phyloP scores from a whole-genome alignment of 2,888 invertebrate species.

The Pharmacophagus antenor region DNA sequence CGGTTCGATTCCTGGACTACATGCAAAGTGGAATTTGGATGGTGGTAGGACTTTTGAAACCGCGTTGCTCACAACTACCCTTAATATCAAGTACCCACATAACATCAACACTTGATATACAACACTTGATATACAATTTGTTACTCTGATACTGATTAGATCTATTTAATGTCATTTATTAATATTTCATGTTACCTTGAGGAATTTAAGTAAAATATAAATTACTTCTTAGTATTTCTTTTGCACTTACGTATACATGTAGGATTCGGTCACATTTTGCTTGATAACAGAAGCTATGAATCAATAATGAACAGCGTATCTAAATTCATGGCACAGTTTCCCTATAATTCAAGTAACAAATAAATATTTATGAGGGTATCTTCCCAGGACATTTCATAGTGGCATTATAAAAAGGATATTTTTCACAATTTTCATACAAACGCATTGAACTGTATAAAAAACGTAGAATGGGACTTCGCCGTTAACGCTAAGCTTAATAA shows the following conservation, averaged over 20 bases:
- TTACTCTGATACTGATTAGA: too few species aligned
- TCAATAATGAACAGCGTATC: constrained; percentile 10
- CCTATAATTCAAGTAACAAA: constrained; percentile 7
- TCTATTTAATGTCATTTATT: too few species aligned
- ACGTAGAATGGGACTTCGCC: background rate
- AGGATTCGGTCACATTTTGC: background rate
- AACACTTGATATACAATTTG: too few species aligned
- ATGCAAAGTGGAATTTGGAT: too few species aligned
- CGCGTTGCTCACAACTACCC: too few species aligned
- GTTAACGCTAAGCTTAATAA: background rate
- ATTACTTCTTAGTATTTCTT: background rate
- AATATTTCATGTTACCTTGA: too few species aligned
- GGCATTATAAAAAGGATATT: background rate
- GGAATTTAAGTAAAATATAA: background rate
- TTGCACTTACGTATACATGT: background rate
- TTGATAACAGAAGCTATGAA: constrained; percentile 12
- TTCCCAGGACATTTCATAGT: background rate
- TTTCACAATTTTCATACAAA: background rate
- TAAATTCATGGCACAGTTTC: constrained; percentile 13
- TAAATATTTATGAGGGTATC: constrained; percentile 20
- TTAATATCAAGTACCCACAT: too few species aligned
- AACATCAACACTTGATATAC: too few species aligned
- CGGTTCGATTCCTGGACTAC: too few species aligned
- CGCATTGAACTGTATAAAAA: background rate
- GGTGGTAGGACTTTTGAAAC: too few species aligned